phyloP scores from a whole-genome alignment of 2,888 invertebrate genomes.

The Anthophora plumipes region DNA sequence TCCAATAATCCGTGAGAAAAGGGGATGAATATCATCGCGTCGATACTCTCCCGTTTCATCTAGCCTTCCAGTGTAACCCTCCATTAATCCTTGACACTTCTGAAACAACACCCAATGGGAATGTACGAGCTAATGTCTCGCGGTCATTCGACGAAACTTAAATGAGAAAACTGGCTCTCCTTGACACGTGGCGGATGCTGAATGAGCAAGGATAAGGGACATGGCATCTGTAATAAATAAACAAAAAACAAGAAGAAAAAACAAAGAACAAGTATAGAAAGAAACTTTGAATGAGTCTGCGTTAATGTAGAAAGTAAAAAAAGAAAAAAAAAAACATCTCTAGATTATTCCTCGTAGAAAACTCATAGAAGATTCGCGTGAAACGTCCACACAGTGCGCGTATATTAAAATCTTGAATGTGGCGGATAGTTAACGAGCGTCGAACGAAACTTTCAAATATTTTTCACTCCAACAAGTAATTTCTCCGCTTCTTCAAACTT shows the following conservation, averaged over 20 bases:
- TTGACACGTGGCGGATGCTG: conserved; percentile 28
- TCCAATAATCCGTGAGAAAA: not conserved
- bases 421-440: not conserved
- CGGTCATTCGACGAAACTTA: conserved; percentile 18
- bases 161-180: conserved; percentile 41
- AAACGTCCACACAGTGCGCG: not conserved
- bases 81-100: conserved; percentile 29
- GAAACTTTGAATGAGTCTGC: not conserved
- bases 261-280: not conserved
- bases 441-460: not conserved
- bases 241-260: too few species aligned
- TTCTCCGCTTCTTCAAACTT: conserved; percentile 70
- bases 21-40: not conserved
- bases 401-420: not conserved
- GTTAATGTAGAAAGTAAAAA: not conserved
- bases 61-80: not conserved
- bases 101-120: conserved; percentile 12
- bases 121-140: not conserved
- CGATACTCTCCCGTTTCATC: not conserved
- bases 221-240: not conserved
- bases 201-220: not conserved
- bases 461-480: not conserved
- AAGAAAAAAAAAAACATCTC: too few species aligned
- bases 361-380: not conserved
- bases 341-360: not conserved